These are phyloP conservation scores for Anthopleura sola DNA, from an alignment of 64 coral and sea anemone genomes.

Conservation along the genomic window DNA sequence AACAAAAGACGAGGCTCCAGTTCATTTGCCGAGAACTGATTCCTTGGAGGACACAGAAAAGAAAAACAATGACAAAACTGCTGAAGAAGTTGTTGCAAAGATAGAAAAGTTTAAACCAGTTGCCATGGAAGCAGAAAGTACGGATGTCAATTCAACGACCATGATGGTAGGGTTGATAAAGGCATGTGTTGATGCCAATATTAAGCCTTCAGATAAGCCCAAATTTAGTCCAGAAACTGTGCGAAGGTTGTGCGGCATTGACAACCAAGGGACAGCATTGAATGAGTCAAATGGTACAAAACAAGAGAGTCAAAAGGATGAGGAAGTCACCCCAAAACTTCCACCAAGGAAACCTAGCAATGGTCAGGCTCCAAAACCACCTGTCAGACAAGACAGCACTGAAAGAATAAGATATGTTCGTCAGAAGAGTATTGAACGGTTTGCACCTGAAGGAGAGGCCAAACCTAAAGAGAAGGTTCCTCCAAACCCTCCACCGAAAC, in stretches of 20 bases:
- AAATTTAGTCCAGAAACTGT: conserved; percentile 57
- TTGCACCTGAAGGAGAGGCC: conserved; percentile 38
- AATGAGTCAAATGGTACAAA: not conserved
- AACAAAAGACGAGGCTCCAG: not conserved
- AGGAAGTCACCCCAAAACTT: conserved; percentile 44
- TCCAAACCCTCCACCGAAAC: conserved; percentile 73
- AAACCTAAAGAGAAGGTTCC: not conserved
- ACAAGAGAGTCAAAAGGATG: not conserved
- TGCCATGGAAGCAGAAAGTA: conserved; percentile 3
- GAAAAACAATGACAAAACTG: not conserved
- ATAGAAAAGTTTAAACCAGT: not conserved
- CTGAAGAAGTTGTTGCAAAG: not conserved
- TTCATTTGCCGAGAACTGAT: not conserved
- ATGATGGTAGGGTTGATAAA: conserved; percentile 31
- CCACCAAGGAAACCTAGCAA: conserved; percentile 33
- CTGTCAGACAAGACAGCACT: conserved; percentile 57
- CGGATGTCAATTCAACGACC: conserved; percentile 10
- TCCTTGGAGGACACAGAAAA: not conserved
- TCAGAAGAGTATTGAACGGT: conserved; percentile 57
- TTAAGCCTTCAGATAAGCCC: conserved; percentile 30
- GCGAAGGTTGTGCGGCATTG: conserved; percentile 32
- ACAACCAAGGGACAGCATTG: not conserved
- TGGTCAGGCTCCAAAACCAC: conserved; percentile 31
- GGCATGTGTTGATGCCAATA: conserved; percentile 47
- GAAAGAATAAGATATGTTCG: conserved; percentile 50